These are phyloP conservation scores for Adelosebastes latens DNA, from an alignment of 2,797 vertebrate genomes.

Conservation along the genomic window DNA sequence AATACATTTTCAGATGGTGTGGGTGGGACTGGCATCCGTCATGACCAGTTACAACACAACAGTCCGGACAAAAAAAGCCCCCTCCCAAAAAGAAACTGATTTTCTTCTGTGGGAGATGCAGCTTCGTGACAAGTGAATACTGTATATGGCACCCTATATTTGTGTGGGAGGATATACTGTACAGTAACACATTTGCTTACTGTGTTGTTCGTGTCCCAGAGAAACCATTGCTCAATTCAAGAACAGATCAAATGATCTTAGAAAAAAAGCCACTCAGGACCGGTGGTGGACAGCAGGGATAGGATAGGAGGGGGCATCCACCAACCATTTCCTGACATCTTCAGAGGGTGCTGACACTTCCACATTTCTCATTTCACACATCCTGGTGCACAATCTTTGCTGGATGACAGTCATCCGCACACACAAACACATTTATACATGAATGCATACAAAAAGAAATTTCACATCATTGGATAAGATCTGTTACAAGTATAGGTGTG, in stretches of 20 bases:
- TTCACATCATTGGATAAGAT: background rate
- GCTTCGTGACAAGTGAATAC: conserved; percentile 18
- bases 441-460: background rate
- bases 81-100: background rate
- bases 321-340: conserved; percentile 23
- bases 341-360: conserved; percentile 10
- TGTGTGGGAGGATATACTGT: background rate
- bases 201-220: conserved; percentile 9
- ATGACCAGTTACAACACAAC: conserved; percentile 12
- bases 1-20: conserved; percentile 25
- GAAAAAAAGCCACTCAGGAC: background rate
- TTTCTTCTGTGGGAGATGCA: conserved; percentile 11
- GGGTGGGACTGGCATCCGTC: background rate
- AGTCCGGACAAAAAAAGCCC: background rate
- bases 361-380: conserved; percentile 24
- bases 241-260: conserved; percentile 1
- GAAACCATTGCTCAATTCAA: background rate
- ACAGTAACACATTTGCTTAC: background rate
- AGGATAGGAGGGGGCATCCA: background rate
- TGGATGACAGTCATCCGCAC: background rate
- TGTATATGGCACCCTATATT: background rate
- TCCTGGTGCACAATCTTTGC: background rate
- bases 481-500: background rate
- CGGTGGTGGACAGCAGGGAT: background rate
- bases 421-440: background rate